Percentiles rank a stretch among this genome's conserved stretches.
These are phyloP conservation scores for Neoarius graeffei DNA, from an alignment of 2,113 vertebrate species.

Conservation along the genomic window DNA sequence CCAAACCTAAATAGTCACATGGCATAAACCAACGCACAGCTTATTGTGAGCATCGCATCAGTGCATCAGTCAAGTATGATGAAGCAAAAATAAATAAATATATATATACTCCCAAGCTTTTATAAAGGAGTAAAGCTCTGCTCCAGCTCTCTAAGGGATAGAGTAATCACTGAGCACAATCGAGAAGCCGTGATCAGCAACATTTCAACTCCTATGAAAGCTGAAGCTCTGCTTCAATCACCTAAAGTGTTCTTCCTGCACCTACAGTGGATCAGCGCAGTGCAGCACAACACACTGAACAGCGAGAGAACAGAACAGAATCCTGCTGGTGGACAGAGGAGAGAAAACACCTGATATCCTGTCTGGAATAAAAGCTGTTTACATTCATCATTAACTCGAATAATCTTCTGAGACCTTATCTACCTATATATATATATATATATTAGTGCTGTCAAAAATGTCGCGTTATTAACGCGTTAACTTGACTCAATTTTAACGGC, in stretches of 20 bases:
- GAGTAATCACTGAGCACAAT: slow-evolving; percentile 1
- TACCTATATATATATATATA: too few relatives aligned
- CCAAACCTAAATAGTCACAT: not conserved
- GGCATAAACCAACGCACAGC: not conserved
- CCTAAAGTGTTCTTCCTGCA: slow-evolving; percentile 3
- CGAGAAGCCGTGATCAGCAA: slow-evolving; percentile 5
- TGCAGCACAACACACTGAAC: not conserved
- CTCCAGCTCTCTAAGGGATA: not conserved
- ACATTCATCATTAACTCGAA: not conserved
- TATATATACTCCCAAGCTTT: not conserved
- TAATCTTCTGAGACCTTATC: not conserved
- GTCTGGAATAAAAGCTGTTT: not conserved
- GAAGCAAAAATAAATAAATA: not conserved
- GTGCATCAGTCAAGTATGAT: not conserved
- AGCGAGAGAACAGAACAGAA: not conserved
- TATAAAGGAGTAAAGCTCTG: not conserved
- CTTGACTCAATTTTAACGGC: too few relatives aligned
- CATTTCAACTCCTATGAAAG: not conserved
- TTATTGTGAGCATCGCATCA: not conserved
- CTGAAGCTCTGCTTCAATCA: slow-evolving; percentile 4
- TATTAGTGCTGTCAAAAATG: too few relatives aligned
- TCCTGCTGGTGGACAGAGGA: not conserved
- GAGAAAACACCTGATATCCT: not conserved
- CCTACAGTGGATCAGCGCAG: not conserved
- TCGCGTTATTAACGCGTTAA: too few relatives aligned